A percentile compares a stretch with the other conserved stretches of the same genome.
Conservation (phyloP, 1,140 invertebrate species). For the Drosophila ohnishii region DNA sequence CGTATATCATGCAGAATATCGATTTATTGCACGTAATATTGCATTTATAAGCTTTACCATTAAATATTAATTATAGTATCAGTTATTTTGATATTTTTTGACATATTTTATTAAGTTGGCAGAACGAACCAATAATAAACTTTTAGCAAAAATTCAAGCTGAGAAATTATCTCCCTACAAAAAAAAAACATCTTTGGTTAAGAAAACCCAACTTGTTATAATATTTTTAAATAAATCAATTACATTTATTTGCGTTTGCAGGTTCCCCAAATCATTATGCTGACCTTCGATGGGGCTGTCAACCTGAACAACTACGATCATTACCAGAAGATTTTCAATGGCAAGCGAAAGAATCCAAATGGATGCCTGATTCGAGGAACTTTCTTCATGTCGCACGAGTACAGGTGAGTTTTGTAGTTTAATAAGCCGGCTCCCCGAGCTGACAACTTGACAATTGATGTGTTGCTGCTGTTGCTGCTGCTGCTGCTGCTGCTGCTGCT, state of each 20-base stretch:
- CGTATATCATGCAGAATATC: no score
- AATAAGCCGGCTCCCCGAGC: constrained; percentile 53
- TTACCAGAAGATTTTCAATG: constrained; percentile 93
- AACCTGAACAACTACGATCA: constrained; percentile 96
- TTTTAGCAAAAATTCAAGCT: no score
- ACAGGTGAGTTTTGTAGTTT: constrained; percentile 85
- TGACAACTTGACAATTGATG: constrained; percentile 57
- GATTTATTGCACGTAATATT: no score
- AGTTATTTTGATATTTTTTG: no score
- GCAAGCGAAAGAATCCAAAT: constrained; percentile 92
- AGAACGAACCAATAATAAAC: no score
- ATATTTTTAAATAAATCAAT: background rate
- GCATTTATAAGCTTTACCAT: no score
- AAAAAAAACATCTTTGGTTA: no score
- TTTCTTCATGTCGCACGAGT: constrained; percentile 97
- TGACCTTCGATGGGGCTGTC: constrained; percentile 96
- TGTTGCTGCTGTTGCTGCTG: constrained; percentile 17
- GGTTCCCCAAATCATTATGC: constrained; percentile 96
- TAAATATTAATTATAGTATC: no score
- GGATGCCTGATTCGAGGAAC: constrained; percentile 95
- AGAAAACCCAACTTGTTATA: background rate
- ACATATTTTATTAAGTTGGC: no score
- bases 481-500: constrained; percentile 5
- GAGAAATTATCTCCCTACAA: no score
- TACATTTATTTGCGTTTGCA: constrained; percentile 81